Evolutionary conservation across 2,888 invertebrate genomes (phyloP), one percentile per base, ranked within the genome.

Genomic region (Melipona beecheii): DNA sequence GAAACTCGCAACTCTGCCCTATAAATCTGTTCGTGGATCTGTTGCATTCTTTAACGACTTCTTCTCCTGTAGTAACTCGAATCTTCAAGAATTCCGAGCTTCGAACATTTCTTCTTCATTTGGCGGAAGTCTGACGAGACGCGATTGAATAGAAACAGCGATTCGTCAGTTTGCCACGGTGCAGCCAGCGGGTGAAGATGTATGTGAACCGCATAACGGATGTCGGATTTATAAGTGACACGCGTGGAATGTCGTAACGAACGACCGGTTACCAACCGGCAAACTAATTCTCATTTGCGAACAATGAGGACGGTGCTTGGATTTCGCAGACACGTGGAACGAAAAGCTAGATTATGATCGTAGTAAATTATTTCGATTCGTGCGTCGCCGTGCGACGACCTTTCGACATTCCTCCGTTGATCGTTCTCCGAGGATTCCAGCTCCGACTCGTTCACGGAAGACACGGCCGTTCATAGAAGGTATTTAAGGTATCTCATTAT

Each of bases 191-290:
- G 17, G 69, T 50, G 64, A 86, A 52, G 77, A 77, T 66, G 36
- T 71, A 76, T 72, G 84, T 60, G 71, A 75, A 75, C 86, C 73
- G 75, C 74, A 52, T 81, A 85, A 85, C 85, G 85, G 84, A 73
- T 62, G 56, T 78, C 68, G 74, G 72, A 52, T 80, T 80, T 75
- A 54, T 52, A 60, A 68, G n/a, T 31, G 71, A 78, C 78, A 72
- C 73, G 72, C 68, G 21, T 76, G 62, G 79, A 84, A 81, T 71
- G 68, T 68, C 64, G 66, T 75, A 79, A 84, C 56, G 76, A 81
- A 75, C 78, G 76, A 27, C 49, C 62, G 36, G 36, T 64, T 78
- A 52, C 13, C 65, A 71, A 78, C 24, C 64, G 70, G 43, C 66
- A 31, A 75, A 65, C 68, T 60, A 72, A 80, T 77, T 70, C 75